A percentile compares a stretch with the other conserved stretches of the same genome.
These are phyloP conservation scores for Drosophila insularis DNA, from an alignment of 1,140 invertebrate genomes.

Conservation along the genomic window DNA sequence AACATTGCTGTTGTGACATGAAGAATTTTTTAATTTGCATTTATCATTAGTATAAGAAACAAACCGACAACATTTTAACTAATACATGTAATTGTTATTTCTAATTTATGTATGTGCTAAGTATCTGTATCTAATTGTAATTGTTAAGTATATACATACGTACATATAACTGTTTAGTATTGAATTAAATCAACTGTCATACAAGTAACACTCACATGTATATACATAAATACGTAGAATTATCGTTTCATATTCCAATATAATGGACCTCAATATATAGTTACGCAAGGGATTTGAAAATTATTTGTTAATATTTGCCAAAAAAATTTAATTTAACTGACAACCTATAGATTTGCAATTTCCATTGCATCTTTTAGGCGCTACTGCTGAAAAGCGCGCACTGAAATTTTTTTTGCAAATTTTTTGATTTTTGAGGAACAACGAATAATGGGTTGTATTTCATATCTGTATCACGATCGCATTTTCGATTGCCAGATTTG, in stretches of 20 bases:
- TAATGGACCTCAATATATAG: neutral
- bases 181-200: neutral
- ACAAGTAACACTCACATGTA: neutral
- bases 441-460: no score
- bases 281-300: neutral
- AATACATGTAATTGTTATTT: conserved; percentile 51
- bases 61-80: conserved; percentile 18
- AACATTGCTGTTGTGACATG: conserved; percentile 48
- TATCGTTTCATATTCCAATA: neutral
- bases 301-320: neutral
- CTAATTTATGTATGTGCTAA: conserved; percentile 64
- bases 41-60: conserved; percentile 55
- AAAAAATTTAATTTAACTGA: neutral
- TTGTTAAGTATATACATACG: conserved; percentile 46
- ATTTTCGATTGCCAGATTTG: no score
- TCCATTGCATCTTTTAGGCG: neutral
- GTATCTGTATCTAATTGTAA: conserved; percentile 47
- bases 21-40: conserved; percentile 30
- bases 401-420: neutral
- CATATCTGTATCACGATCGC: no score
- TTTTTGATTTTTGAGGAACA: no score
- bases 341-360: neutral
- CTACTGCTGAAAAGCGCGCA: neutral
- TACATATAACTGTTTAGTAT: neutral
- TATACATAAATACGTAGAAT: neutral